Evolutionary conservation across 2,888 invertebrate genomes (phyloP), one percentile per base, ranked within the genome.

Genomic region (Tenthredo livida): DNA sequence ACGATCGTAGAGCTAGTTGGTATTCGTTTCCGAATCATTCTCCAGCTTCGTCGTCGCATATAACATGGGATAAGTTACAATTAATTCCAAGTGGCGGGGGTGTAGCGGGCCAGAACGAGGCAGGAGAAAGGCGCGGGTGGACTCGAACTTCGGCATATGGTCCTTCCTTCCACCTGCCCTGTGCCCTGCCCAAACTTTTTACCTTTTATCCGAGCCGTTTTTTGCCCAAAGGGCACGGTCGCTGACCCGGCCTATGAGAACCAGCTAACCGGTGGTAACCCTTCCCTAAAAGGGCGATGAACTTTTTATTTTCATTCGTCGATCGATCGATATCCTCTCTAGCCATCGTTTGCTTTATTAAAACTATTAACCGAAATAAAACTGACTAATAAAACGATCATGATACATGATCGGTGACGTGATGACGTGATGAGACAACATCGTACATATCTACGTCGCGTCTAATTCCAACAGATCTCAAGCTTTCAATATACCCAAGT

Each of bases 61-160:
- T 25, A 65, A 47, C 47, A 83, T 40, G 83, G 83, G 83, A 83
- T 83, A 67, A 70, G 83, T 83, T 83, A 83, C 83, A 83, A 67
- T 83, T 83, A 83, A 83, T 83, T 83, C 70, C 15, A 67, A 83
- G 70, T 70, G 67, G 47, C 33, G 50, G 58, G 61, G 80, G n/a
- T 15, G 82, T 70, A 67, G 47, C 70, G 47, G 83, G 83, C 33
- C 65, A 47, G 47, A 67, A 67, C 83, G 70, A 70, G 70, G 91
- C 90, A 90, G 91, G 91, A 91, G 91, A 90, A 91, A 83, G 83
- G 83, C 89, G 91, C 90, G 90, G 91, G 91, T 91, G 91, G 90
- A 91, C 89, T 89, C 89, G 90, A 90, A 90, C 89, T 91, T 90
- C 88, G 90, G 90, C 92, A 92, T 91, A 92, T 92, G 92, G 91